These are phyloP conservation scores for Coregonus ussuriensis DNA, from an alignment of 2,797 vertebrate species.

Conservation along the genomic window DNA sequence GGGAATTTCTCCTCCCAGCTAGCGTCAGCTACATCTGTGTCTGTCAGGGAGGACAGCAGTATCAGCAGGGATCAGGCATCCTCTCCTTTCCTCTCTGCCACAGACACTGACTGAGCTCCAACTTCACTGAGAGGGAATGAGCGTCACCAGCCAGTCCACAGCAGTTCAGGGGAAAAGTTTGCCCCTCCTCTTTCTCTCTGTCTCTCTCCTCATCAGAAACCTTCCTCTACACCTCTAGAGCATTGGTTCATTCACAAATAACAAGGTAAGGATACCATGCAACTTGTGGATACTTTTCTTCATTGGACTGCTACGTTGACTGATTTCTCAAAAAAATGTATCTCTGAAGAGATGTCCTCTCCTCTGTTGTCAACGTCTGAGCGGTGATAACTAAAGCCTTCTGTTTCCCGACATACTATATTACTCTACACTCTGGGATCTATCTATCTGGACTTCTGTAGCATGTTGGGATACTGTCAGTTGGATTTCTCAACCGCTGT, in stretches of 20 bases:
- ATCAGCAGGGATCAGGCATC: constrained; percentile 52
- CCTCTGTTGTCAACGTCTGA: constrained; percentile 30
- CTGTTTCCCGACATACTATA: constrained; percentile 30
- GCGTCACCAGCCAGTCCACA: constrained; percentile 37
- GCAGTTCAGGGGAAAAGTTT: constrained; percentile 53
- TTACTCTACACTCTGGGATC: constrained; percentile 26
- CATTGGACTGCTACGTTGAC: constrained; percentile 26
- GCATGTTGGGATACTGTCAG: constrained; percentile 53
- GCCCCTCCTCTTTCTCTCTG: background rate
- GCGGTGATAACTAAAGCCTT: constrained; percentile 42
- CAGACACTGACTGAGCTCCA: constrained; percentile 56
- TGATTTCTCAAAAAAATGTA: background rate
- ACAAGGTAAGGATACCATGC: constrained; percentile 40
- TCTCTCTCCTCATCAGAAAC: constrained; percentile 12
- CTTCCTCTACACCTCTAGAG: constrained; percentile 22
- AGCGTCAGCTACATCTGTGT: constrained; percentile 81
- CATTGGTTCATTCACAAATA: constrained; percentile 28
- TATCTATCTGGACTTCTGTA: constrained; percentile 36
- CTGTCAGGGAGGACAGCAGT: constrained; percentile 56
- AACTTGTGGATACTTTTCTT: constrained; percentile 62
- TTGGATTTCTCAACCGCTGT: constrained; percentile 44
- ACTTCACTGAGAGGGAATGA: constrained; percentile 45
- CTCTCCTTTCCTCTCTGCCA: constrained; percentile 40
- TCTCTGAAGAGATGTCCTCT: constrained; percentile 18
- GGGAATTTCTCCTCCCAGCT: constrained; percentile 72